Evolutionary conservation across 2,888 invertebrate species (phyloP), one percentile per base, ranked within the genome.

Genomic region (Tachina grossa): DNA sequence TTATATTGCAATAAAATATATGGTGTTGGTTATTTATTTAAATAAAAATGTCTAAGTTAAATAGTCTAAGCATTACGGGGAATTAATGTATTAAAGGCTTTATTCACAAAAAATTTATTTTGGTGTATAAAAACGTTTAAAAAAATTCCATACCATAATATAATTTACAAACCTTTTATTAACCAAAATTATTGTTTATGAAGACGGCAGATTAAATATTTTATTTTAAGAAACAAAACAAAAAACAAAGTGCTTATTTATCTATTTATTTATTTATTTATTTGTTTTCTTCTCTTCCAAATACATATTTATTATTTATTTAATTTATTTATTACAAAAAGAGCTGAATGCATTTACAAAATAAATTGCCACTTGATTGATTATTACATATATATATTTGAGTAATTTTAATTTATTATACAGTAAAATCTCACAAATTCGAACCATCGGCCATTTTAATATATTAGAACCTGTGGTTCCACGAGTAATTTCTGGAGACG

Each of bases 241-340:
- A 55, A 41, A 47, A 47, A 19, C 13, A 10, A 83, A 84, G 65
- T 16, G 5, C 16, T 49, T 80, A 84, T 77, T 83, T 86, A 84
- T 87, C 85, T 84, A 87, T 51, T 85, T 82, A 83, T 84, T 69
- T 51, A 13, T 39, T 22, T 31, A n/a, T 45, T 86, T 83, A 81
- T 84, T 65, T 75, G 78, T 80, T 65, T 83, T 85, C 43, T 87
- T 81, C 77, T 83, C 66, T 76, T 66, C 1, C 14, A 39, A 31
- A n/a, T 57, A 16, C 4, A 9, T 16, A 57, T 39, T 57, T 65
- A 16, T 31, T 39, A 16, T 47, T 86, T 81, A 81, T 81, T 65
- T 72, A 84, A 84, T 82, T 71, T 87, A 86, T 87, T 87, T 83
- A 76, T 82, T 85, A 82, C 45, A 80, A 83, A 85, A 65, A 83